Evolutionary conservation across 2,888 invertebrate species (phyloP).

Genomic region (Ormyrus thymus): DNA sequence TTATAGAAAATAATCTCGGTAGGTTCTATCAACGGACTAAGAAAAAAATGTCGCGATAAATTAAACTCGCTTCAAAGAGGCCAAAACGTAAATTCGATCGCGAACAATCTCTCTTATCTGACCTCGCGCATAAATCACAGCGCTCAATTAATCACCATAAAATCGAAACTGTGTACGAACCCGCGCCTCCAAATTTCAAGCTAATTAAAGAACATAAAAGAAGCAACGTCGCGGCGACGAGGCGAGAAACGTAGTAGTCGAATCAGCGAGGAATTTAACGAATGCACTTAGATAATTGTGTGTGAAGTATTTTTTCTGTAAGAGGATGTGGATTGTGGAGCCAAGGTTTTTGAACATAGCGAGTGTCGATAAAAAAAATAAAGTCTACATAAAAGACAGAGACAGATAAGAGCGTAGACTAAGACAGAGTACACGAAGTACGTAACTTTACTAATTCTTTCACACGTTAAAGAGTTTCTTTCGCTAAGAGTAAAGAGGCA

Average conservation of each 20-base stretch:
- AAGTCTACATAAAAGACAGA: conserved; percentile 21
- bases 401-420: conserved; percentile 37
- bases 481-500: conserved; percentile 4
- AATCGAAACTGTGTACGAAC: conserved; percentile 42
- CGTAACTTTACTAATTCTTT: conserved; percentile 6
- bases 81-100: not conserved
- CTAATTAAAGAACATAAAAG: conserved; percentile 28
- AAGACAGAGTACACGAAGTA: conserved; percentile 20
- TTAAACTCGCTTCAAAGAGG: conserved; percentile 9
- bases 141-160: conserved; percentile 46
- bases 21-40: no score
- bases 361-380: not conserved
- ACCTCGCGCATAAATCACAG: conserved; percentile 41
- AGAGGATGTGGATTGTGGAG: conserved; percentile 16
- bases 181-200: not conserved
- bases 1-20: no score
- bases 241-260: not conserved
- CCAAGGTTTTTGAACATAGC: not conserved
- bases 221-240: not conserved
- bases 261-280: not conserved
- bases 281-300: not conserved
- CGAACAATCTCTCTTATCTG: not conserved
- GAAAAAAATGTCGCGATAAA: not conserved
- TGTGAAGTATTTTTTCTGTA: not conserved
- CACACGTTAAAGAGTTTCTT: not conserved